Evolutionary conservation across 37 sponge, comb jelly and placozoan species (phyloP), one percentile per base, ranked within the genome.

Genomic region (Agelas oroides): DNA sequence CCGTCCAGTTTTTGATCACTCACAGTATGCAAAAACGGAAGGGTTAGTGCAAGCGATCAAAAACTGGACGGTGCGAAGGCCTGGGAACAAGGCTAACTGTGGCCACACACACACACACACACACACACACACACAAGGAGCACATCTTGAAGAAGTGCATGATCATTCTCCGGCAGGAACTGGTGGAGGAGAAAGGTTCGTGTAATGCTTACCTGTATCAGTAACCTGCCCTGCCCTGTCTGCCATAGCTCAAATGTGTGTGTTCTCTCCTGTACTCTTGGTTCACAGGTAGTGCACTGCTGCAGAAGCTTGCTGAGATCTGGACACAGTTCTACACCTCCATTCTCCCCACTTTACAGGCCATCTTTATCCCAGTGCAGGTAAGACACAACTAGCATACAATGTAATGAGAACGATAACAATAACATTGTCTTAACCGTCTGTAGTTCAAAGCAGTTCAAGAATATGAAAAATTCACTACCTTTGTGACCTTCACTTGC

Each of bases 321-420:
- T 94, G 95, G 95, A 80, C 70, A 5, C 89, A 84, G 82, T 94
- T 94, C 79, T 94, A 85, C 89, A 88, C 89, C 3, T 80, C 75
- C 20, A 88, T 94, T n/a, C 83, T 94, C 5, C 92, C 95, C 58
- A 94, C 83, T 24, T 56, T 94, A 55, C 92, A 91, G 74, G 92
- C 85, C 30, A 84, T 94, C 71, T 91, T 94, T 66, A 79, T 81
- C 32, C 76, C 95, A 0, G 64, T 91, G 14, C 81, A 87, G 83
- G 84, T 92, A 18, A 20, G 77, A 19, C 18, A 23, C 2, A 5
- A 21, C 6, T 31, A 34, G 60, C 20, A 8, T 46, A 8, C 46
- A 8, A 8, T n/a, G n/a, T n/a, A n/a, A n/a, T 66, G 20, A 23
- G 19, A 24, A 19, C 33, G 13, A n/a, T 41, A 15, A 41, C 53